These are phyloP conservation scores for Pteruthius melanotis DNA, from an alignment of 2,113 vertebrate species.

Conservation along the genomic window DNA sequence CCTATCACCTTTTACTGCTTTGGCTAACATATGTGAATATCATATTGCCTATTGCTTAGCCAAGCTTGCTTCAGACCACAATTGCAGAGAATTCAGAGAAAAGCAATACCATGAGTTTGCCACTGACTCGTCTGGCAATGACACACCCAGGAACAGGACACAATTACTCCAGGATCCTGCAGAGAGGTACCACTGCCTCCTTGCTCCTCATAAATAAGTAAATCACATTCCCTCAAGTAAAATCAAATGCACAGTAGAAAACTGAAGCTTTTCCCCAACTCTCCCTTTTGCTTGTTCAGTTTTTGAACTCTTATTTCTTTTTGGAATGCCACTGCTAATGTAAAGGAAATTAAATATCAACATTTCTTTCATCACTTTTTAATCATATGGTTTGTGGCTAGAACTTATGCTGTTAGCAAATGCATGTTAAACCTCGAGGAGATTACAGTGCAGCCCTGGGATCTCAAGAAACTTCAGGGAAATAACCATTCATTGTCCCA, in stretches of 20 bases:
- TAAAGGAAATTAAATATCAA: slow-evolving; percentile 61
- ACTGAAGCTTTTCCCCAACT: neutral
- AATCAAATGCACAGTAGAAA: neutral
- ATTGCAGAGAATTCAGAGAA: neutral
- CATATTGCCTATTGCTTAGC: neutral
- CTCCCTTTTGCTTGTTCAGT: neutral
- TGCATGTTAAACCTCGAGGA: neutral
- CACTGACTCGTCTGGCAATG: neutral
- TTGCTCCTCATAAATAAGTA: neutral
- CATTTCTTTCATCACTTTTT: slow-evolving; percentile 63
- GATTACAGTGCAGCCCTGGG: neutral
- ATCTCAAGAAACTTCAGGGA: neutral
- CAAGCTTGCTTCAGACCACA: neutral
- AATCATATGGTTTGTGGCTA: slow-evolving; percentile 42
- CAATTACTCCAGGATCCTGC: neutral
- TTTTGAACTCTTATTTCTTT: slow-evolving; percentile 38
- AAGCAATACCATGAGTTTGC: neutral
- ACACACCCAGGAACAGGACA: neutral
- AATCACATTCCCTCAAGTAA: neutral
- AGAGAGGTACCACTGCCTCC: neutral
- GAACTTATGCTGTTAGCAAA: neutral
- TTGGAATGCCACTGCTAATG: slow-evolving; percentile 16
- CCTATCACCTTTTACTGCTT: slow-evolving; percentile 29
- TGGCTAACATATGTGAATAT: neutral
- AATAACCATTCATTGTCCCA: slow-evolving; percentile 13